A percentile compares a stretch with the other conserved stretches of the same genome.
Evolutionary conservation across 2,888 invertebrate species (phyloP).

Genomic region (Gymnocheta viridis): DNA sequence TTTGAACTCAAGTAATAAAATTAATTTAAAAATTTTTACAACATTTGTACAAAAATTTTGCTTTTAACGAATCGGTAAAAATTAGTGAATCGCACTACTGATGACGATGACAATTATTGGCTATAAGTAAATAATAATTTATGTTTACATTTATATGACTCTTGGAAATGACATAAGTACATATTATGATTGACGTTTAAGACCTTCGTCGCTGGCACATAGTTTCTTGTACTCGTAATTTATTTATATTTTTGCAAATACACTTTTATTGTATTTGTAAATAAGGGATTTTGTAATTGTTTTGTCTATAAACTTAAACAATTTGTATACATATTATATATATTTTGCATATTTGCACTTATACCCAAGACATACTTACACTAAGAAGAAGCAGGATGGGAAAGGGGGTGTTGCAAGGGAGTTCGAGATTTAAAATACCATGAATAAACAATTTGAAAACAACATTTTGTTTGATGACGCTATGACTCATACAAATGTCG

Average conservation of each 20-base stretch:
- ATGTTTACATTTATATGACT: background rate
- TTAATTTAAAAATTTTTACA: too few relatives aligned
- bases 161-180: background rate
- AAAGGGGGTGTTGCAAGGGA: background rate
- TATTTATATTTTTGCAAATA: background rate
- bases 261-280: slow-evolving; percentile 15
- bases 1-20: too few relatives aligned
- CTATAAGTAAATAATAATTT: background rate
- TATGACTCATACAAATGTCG: slow-evolving; percentile 59
- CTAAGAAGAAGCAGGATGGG: background rate
- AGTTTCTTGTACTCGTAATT: background rate
- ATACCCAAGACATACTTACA: background rate
- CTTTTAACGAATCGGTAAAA: too few relatives aligned
- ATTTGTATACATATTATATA: slow-evolving; percentile 17
- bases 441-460: background rate
- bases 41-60: too few relatives aligned
- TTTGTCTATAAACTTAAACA: slow-evolving; percentile 28
- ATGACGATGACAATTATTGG: background rate
- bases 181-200: slow-evolving; percentile 25
- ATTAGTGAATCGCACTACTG: too few relatives aligned
- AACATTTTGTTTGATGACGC: slow-evolving; percentile 57
- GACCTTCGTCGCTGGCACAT: background rate
- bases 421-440: slow-evolving; percentile 7
- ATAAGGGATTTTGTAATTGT: slow-evolving; percentile 2
- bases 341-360: background rate